Evolutionary conservation across 2,888 invertebrate species (phyloP), one percentile per base, ranked within the genome.

Genomic region (Caenorhabditis imperialis): DNA sequence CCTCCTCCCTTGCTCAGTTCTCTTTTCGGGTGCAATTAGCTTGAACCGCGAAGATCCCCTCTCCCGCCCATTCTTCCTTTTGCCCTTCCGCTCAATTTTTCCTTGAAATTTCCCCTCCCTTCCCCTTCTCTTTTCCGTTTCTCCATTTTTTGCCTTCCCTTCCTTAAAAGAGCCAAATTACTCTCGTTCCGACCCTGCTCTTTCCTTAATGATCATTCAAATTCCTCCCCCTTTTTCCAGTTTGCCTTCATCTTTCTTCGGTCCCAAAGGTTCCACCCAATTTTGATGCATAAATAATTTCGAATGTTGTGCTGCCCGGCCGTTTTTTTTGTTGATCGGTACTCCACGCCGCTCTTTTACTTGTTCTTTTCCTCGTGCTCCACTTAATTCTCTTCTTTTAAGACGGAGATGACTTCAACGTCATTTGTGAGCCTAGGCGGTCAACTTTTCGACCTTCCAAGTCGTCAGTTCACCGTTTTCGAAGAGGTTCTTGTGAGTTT

Each of bases 401-500:
- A 10, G 20, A 20, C 27, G 30, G 40, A 42, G n/a, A 63, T 63
- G 62, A 16, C 33, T 33, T 30, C 4, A 14, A n/a, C 25, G 3
- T 18, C 37, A 2, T 23, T 47, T 33, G 33, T 12, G 37, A 47
- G 20, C 53, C 54, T 7, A 18, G 54, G 38, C 47, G 45, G 30
- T 47, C 62, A 25, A 53, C 22, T 38, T n/a, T 20, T 65, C 4
- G 48, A 65, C 38, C 42, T 65, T n/a, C 18, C 22, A 7, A 6
- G 20, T 7, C 65, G 55, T 10, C 65, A 65, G 23, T 55, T 65
- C 22, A 1, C 22, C 1, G 55, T 65, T 16, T 65, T 55, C 23
- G 33, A 65, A 14, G 65, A 65, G 27, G 65, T 65, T 16, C 23
- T 65, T 23, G 65, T 65, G 18, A 50, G 65, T 55, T 25, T 16